Evolutionary conservation across 1,140 invertebrate genomes (phyloP).

Genomic region (Bacillus rossius): DNA sequence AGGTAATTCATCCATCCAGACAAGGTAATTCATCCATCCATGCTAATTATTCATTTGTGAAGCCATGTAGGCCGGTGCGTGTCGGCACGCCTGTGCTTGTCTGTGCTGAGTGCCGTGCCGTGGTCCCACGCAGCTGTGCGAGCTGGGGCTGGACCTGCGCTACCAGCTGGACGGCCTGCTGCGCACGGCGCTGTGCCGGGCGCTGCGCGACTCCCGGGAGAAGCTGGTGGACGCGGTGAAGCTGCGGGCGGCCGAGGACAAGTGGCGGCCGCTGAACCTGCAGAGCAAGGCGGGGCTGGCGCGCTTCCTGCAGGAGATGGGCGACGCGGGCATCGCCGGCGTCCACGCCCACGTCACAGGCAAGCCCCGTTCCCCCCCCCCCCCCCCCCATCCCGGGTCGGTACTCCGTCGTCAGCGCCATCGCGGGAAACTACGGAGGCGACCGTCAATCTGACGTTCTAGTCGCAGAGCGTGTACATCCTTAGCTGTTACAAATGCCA

Average conservation of each 20-base stretch:
- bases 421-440: neutral
- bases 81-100: no score
- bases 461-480: no score
- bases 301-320: conserved; percentile 52
- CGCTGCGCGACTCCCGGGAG: conserved; percentile 60
- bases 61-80: no score
- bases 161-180: conserved; percentile 80
- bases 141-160: conserved; percentile 71
- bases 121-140: conserved; percentile 58
- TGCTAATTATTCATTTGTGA: no score
- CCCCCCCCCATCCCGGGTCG: no score
- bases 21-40: no score
- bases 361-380: no score
- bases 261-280: conserved; percentile 64
- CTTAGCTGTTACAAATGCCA: no score
- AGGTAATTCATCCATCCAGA: no score
- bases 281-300: conserved; percentile 48
- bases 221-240: conserved; percentile 71
- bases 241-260: conserved; percentile 60
- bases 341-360: conserved; percentile 50
- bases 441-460: neutral
- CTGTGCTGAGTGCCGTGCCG: no score
- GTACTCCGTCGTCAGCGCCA: no score
- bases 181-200: conserved; percentile 54
- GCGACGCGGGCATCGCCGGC: conserved; percentile 46